Conservation (phyloP, 1,140 invertebrate genomes). For the Drosophila trapezifrons region DNA sequence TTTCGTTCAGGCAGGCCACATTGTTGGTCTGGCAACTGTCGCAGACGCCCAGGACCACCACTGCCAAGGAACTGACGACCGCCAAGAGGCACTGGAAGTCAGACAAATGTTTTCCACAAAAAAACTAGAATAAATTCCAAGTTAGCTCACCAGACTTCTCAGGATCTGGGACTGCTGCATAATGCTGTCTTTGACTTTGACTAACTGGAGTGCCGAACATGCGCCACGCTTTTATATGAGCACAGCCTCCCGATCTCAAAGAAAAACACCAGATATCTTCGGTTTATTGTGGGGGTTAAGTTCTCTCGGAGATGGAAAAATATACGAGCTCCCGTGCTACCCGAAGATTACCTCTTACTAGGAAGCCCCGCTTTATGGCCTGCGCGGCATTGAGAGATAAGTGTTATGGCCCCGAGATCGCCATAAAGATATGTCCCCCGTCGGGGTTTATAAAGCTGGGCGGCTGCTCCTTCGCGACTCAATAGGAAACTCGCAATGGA, state of each 20-base stretch:
- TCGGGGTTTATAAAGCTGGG: slow-evolving; percentile 60
- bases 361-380: slow-evolving; percentile 51
- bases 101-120: neutral
- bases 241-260: neutral
- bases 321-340: slow-evolving; percentile 37
- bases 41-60: slow-evolving; percentile 13
- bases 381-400: slow-evolving; percentile 69
- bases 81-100: slow-evolving; percentile 35
- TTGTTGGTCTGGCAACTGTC: slow-evolving; percentile 44
- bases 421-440: slow-evolving; percentile 54
- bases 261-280: slow-evolving; percentile 23
- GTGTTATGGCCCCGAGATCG: neutral
- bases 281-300: slow-evolving; percentile 39
- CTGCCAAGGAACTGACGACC: slow-evolving; percentile 13
- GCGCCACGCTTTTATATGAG: slow-evolving; percentile 56
- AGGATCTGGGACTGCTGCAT: slow-evolving; percentile 46
- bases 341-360: slow-evolving; percentile 29
- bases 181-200: slow-evolving; percentile 27
- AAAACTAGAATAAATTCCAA: accelerated
- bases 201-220: slow-evolving; percentile 33
- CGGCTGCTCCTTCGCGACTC: slow-evolving; percentile 13
- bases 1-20: slow-evolving; percentile 52
- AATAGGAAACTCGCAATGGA: slow-evolving; percentile 55
- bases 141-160: slow-evolving; percentile 48
- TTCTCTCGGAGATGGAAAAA: slow-evolving; percentile 3